A percentile compares a stretch with the other conserved stretches of the same genome.
phyloP scores from a whole-genome alignment of 2,113 vertebrate species.

The Cochlearius cochlearius region DNA sequence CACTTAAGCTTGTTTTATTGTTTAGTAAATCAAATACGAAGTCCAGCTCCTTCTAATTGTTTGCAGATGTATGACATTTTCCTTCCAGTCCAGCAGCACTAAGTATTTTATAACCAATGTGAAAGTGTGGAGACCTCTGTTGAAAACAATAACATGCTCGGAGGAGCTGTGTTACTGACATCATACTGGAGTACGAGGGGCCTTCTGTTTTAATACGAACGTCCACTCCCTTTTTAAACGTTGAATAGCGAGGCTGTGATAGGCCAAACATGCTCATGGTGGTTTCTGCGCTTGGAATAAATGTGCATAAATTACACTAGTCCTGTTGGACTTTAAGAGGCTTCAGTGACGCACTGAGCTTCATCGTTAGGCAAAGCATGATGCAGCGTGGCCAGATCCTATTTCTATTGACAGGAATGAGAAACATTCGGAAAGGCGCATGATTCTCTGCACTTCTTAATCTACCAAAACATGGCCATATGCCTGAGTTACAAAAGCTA shows the following conservation, averaged over 20 bases:
- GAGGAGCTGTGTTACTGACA: slow-evolving; percentile 70
- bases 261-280: slow-evolving; percentile 14
- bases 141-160: slow-evolving; percentile 71
- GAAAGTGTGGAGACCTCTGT: slow-evolving; percentile 69
- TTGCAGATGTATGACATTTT: slow-evolving; percentile 80
- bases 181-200: slow-evolving; percentile 58
- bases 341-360: slow-evolving; percentile 1
- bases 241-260: background rate
- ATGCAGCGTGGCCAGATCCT: background rate
- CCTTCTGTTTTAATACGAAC: slow-evolving; percentile 68
- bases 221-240: slow-evolving; percentile 61
- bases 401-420: background rate
- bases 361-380: background rate
- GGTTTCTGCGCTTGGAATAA: slow-evolving; percentile 18
- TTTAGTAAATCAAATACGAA: slow-evolving; percentile 77
- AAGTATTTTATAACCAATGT: slow-evolving; percentile 77
- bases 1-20: slow-evolving; percentile 79
- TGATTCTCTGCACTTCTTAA: background rate
- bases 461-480: background rate
- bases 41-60: slow-evolving; percentile 78
- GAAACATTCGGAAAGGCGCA: background rate
- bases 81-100: slow-evolving; percentile 77
- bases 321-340: slow-evolving; percentile 8
- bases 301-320: background rate
- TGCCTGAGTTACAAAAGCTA: background rate